These are phyloP conservation scores for Calidris pygmaea DNA, from an alignment of 2,113 vertebrate species.

Conservation along the genomic window DNA sequence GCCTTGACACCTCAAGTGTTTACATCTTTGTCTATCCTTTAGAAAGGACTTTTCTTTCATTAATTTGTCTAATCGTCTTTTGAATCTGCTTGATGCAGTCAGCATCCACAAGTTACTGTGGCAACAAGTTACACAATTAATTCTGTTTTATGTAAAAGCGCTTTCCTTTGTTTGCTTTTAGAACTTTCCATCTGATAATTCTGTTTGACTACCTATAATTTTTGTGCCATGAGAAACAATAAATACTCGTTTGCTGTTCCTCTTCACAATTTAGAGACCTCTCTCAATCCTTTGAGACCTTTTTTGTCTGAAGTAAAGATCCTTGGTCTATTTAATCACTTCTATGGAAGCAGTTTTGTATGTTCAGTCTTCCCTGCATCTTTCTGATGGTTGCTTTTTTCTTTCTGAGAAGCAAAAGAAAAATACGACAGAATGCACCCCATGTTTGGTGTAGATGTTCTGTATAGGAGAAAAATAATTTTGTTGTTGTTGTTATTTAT, in stretches of 20 bases:
- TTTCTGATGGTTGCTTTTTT: neutral
- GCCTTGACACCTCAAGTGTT: neutral
- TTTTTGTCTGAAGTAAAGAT: neutral
- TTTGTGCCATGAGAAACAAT: neutral
- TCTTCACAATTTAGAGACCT: neutral
- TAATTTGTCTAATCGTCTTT: neutral
- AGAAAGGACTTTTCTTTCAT: neutral
- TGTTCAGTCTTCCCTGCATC: neutral
- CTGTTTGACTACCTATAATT: neutral
- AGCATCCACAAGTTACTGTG: neutral
- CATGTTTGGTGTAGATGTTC: neutral
- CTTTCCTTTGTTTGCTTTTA: conserved; percentile 13
- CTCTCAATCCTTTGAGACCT: neutral
- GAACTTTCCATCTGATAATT: neutral
- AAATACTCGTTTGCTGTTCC: neutral
- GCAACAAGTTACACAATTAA: conserved; percentile 10
- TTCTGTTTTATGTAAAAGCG: neutral
- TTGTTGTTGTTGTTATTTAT: neutral
- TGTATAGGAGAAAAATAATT: neutral
- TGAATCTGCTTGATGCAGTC: neutral
- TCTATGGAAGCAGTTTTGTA: neutral
- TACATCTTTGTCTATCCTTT: neutral
- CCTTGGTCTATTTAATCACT: neutral
- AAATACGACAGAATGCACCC: neutral
- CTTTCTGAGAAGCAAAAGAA: neutral